Base-by-base conservation (phyloP, 35 echinoderm and acorn worm genomes). In the Strongylocentrotus purpuratus region DNA sequence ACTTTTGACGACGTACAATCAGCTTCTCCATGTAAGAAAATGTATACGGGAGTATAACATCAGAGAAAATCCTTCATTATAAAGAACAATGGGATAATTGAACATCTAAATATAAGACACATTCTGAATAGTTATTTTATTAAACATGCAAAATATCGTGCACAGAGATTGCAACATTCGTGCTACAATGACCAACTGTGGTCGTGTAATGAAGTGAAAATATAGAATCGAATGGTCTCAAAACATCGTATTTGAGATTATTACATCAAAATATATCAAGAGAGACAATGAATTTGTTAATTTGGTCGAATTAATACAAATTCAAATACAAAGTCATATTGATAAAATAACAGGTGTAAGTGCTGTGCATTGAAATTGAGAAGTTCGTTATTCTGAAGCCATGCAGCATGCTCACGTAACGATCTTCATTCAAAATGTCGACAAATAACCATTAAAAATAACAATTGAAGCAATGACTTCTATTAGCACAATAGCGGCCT, bases 281-380 rank as follows among this genome's bases (percentile, higher is more conserved):
- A 78, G 25, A 78, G 22, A n/a, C 28, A 78, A n/a, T 78, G 65
- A 78, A n/a, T 78, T 78, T 78, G 22, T 78, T 31, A 78, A 78
- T 78, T 28, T 78, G 65, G 22, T 28, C 20, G 65, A 78, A 78
- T 15, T n/a, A 78, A 78, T 78, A 78, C 28, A n/a, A 78, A 78
- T 78, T 78, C 65, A 78, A 78, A 78, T 78, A 78, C 28, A 7
- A 78, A 78, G 18, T 78, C 65, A 78, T 78, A 78, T 78, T 78
- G 28, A 78, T 78, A 78, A 78, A n/a, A 78, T n/a, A 89, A 89
- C 12, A 41, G 25, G 87, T 89, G 87, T 89, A 89, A 89, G 87
- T 89, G 87, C 87, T 89, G 87, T 89, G 87, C 87, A 89, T 89
- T 89, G 87, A 89, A 89, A 45, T 89, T 89, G 87, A 89, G 87